Evolutionary conservation across 2,113 vertebrate species (phyloP), one percentile per base, ranked within the genome.

Genomic region (Puntigrus tetrazona): DNA sequence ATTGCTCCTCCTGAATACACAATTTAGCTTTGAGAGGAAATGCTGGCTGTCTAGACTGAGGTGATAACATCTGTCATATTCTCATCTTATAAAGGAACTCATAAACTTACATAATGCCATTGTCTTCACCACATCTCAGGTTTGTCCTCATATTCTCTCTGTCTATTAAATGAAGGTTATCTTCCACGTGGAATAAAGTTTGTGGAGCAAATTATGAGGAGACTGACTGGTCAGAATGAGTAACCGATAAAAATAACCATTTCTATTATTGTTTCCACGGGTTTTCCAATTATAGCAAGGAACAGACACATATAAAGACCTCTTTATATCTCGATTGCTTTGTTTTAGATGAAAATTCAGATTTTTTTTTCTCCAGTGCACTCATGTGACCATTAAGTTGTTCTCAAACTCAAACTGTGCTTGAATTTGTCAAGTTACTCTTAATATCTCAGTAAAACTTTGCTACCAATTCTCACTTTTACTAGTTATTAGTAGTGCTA

Each of bases 181-280:
- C 16, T 41, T 61, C 76, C 55, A 78, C n/a, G 6, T 59, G 41
- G 78, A 45, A 47, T 31, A 45, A 45, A 80, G 25, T 80, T 79
- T 79, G 55, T 34, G 38, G 52, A 79, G 57, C n/a, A 79, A 79
- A 43, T 79, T 63, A 63, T 29, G 41, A 65, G 78, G 59, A 47
- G 31, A 22, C 59, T 80, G 78, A 29, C 25, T 43, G 57, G 3
- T 65, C 38, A 63, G 1, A 2, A 27, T 79, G 77, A 80, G 59
- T 80, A 67, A 80, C 41, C 45, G 5, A 65, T 45, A 80, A 31
- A 80, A 80, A 80, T 80, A 80, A 20, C 59, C 55, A 18, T 74
- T 45, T 74, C 36, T 75, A 50, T 50, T 43, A 43, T 25, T 73
- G n/a, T 2, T 36, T 22, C 47, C 74, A 50, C 16, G 29, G 45